Percentiles rank a stretch among this genome's conserved stretches.
Conservation (phyloP, 2,113 vertebrate species). For the Conger conger region DNA sequence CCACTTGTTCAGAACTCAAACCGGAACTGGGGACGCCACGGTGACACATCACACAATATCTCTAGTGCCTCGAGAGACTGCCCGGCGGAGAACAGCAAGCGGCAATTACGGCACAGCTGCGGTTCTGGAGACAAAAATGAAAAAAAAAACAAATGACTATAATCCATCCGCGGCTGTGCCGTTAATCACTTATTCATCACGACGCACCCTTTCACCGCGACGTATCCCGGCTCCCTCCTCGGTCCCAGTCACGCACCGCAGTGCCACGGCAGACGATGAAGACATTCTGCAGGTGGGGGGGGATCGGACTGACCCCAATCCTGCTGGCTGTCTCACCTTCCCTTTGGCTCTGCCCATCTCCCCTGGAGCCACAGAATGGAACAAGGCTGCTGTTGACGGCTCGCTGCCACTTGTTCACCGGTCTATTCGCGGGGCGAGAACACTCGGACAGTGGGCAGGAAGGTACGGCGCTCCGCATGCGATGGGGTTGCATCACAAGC, state of each 20-base stretch:
- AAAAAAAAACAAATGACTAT: neutral
- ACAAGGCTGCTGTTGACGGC: neutral
- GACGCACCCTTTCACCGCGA: neutral
- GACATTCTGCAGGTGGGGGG: neutral
- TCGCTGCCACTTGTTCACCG: neutral
- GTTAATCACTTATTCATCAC: neutral
- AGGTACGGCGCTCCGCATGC: too few relatives aligned
- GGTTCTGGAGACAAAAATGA: neutral
- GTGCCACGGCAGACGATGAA: neutral
- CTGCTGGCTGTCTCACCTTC: neutral
- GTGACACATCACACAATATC: neutral
- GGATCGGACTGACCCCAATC: neutral
- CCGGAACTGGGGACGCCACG: neutral
- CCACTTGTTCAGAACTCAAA: neutral
- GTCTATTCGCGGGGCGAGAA: neutral
- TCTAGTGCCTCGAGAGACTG: neutral
- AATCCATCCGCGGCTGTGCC: neutral
- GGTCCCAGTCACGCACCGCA: neutral
- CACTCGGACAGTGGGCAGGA: neutral
- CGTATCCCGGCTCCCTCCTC: neutral
- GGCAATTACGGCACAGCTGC: neutral
- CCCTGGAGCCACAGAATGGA: neutral
- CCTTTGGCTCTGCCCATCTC: neutral
- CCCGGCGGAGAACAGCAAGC: neutral
- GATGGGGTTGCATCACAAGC: too few relatives aligned